Evolutionary conservation across 2,888 invertebrate genomes (phyloP), one percentile per base, ranked within the genome.

Genomic region (Argyresthia albistria): DNA sequence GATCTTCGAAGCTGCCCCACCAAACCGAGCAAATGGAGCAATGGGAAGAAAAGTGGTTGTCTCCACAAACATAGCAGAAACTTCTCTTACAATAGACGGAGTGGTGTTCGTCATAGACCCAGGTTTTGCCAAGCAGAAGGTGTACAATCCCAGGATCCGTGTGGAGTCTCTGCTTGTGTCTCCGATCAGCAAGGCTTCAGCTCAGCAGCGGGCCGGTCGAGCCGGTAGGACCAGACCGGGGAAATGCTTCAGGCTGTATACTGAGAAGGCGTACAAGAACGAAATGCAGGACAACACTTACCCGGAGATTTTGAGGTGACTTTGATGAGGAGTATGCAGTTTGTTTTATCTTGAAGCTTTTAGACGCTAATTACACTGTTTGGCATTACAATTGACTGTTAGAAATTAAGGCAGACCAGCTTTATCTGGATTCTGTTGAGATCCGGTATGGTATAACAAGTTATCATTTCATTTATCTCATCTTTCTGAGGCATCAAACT

Each of bases 241-340:
- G 35, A 99, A 99, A 78, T 99, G 99, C 84, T 99, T 99, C 89
- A 89, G 97, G 43, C 83, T 97, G 0, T 97, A 99, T 76, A 99
- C 99, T 0, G 98, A 97, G 74, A 96, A 96, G 69, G 97, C 97
- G 0, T 98, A 97, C 80, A 80, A 80, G 63, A 93, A 95, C 66
- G 99, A 99, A 80, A 99, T 99, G 99, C 99, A 99, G 66, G 98
- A 98, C 63, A 98, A 99, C 71, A 99, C 99, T 0, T 99, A 99
- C 76, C 98, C 99, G 0, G 96, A 99, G 89, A 99, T 99, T 73
- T 63, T 87, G 71, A 86, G 87, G 87, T 87, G 73, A 80, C 56
- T 62, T 62, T 61, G 14, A 14, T 8, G 53, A 48, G 53, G 43
- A 48, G 53, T 49, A 48, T 47, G 43, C 25, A 35, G 9, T 45